These are phyloP conservation scores for Thalassophryne amazonica DNA, from an alignment of 2,797 vertebrate species.

Conservation along the genomic window DNA sequence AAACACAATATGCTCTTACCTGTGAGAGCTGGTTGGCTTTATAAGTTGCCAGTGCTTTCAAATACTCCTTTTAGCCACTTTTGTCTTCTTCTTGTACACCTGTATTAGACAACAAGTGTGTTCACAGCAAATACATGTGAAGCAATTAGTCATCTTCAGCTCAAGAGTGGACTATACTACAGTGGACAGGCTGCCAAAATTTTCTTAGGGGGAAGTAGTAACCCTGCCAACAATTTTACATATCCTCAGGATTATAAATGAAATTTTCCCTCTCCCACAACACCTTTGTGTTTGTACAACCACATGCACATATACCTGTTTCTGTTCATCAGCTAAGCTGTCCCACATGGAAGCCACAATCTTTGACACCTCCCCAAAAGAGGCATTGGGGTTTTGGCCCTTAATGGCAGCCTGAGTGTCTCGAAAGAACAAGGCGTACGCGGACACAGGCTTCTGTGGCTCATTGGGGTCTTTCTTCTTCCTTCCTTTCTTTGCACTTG, in stretches of 20 bases:
- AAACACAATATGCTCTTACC: constrained; percentile 24
- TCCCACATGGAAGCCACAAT: constrained; percentile 98
- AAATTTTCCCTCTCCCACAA: too few relatives aligned
- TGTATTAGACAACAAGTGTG: constrained; percentile 37
- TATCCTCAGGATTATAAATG: too few relatives aligned
- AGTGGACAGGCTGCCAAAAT: too few relatives aligned
- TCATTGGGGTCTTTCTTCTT: constrained; percentile 94
- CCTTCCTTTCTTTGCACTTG: constrained; percentile 68
- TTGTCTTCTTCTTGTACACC: constrained; percentile 94
- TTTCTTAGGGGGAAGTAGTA: too few relatives aligned
- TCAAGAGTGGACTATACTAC: too few relatives aligned
- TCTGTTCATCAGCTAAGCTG: constrained; percentile 92
- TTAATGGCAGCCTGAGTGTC: constrained; percentile 94
- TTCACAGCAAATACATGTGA: too few relatives aligned
- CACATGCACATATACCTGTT: constrained; percentile 77
- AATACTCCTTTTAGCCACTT: constrained; percentile 90
- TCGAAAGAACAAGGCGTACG: constrained; percentile 91
- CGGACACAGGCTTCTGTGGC: constrained; percentile 91
- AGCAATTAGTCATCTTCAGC: too few relatives aligned
- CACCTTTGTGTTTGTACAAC: too few relatives aligned
- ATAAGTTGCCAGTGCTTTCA: constrained; percentile 88
- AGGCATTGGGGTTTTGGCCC: constrained; percentile 92
- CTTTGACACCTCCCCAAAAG: constrained; percentile 92
- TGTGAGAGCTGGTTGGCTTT: constrained; percentile 86
- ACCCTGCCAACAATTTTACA: too few relatives aligned